Conservation (phyloP, 2,797 vertebrate genomes). For the Erithacus rubecula region DNA sequence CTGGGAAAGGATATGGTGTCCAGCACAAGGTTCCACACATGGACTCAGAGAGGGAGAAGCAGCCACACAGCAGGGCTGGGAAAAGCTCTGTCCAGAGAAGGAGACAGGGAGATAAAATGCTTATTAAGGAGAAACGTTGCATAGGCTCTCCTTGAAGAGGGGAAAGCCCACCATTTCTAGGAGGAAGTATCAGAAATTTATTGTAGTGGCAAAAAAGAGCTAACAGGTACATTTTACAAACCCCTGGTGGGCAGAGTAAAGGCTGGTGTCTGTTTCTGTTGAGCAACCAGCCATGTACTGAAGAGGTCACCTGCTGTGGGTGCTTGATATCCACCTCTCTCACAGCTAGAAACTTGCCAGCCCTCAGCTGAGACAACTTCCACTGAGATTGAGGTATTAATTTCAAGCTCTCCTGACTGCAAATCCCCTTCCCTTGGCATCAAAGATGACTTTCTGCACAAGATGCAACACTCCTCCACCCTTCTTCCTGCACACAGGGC, state of each 20-base stretch:
- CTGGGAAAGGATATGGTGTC: neutral
- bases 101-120: neutral
- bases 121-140: neutral
- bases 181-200: neutral
- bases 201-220: neutral
- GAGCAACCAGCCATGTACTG: neutral
- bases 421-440: neutral
- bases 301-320: neutral
- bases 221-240: neutral
- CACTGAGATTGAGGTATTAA: neutral
- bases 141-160: neutral
- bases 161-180: neutral
- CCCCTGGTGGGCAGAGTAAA: neutral
- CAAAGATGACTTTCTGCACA: neutral
- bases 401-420: neutral
- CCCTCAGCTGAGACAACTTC: neutral
- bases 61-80: neutral
- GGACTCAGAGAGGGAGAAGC: neutral
- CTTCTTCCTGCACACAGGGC: neutral
- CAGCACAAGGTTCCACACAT: neutral
- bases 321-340: neutral
- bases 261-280: neutral
- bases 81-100: neutral
- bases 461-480: neutral
- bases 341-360: neutral